Percentiles rank a stretch among this genome's conserved stretches.
phyloP scores from a whole-genome alignment of 2,797 vertebrate genomes.

The Capromys pilorides region DNA sequence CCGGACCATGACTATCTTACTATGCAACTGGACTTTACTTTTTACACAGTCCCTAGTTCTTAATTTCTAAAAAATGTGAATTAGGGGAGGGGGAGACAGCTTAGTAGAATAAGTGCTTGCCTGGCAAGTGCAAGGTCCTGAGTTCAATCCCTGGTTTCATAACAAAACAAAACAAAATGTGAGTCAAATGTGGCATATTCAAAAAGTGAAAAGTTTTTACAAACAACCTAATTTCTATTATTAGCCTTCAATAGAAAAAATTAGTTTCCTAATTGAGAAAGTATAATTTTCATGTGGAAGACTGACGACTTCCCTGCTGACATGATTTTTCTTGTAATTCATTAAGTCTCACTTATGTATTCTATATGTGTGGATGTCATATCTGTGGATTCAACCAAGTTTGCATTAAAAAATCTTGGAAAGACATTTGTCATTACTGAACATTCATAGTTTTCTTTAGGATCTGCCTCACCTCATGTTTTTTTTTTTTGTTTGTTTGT shows the following conservation, averaged over 20 bases:
- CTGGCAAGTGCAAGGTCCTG: no score
- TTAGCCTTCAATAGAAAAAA: slow-evolving; percentile 14
- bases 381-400: neutral
- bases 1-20: neutral
- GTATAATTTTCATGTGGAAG: neutral
- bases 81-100: no score
- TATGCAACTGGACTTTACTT: slow-evolving; percentile 13
- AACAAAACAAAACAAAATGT: neutral
- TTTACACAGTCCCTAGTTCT: slow-evolving; percentile 15
- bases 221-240: slow-evolving; percentile 30
- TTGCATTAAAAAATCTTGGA: neutral
- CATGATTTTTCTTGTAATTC: slow-evolving; percentile 31
- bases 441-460: neutral
- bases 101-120: no score
- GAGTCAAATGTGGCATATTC: slow-evolving; percentile 23
- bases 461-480: neutral
- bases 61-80: neutral
- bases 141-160: no score
- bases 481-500: no score
- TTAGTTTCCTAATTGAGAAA: slow-evolving; percentile 20
- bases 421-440: neutral
- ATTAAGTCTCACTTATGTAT: slow-evolving; percentile 18
- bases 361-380: neutral
- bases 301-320: neutral
- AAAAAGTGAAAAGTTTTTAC: neutral